Conservation (phyloP, 2,113 vertebrate genomes). For the Rana temporaria region DNA sequence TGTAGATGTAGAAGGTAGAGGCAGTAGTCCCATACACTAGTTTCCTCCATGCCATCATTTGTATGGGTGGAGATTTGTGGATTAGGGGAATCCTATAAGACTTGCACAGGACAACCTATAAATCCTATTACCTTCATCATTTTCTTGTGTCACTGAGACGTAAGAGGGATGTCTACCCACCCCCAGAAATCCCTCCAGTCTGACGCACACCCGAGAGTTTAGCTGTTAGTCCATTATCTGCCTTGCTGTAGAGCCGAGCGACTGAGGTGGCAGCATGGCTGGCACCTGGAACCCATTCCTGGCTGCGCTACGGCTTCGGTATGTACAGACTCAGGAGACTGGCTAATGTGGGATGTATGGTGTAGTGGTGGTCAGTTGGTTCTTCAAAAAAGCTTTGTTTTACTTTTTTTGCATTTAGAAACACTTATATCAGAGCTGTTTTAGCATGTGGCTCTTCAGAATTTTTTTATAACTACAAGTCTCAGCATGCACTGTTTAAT, state of each 20-base stretch:
- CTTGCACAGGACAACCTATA: constrained; percentile 41
- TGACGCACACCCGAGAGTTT: constrained; percentile 35
- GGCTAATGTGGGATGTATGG: no score
- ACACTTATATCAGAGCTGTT: no score
- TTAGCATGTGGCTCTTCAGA: no score
- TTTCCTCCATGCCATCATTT: neutral
- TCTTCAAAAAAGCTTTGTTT: no score
- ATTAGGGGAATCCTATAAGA: constrained; percentile 53
- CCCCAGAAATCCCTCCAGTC: constrained; percentile 25
- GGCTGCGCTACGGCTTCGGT: neutral
- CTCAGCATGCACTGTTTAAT: no score
- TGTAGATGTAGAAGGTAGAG: neutral
- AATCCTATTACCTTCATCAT: constrained; percentile 46
- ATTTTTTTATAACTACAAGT: no score
- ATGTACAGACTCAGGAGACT: no score
- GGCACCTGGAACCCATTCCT: neutral
- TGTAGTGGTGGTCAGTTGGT: no score
- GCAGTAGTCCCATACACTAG: neutral
- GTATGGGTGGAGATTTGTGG: neutral
- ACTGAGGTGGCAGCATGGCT: neutral
- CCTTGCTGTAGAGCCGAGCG: neutral
- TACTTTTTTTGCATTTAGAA: no score
- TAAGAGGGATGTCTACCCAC: constrained; percentile 31
- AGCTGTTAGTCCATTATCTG: neutral
- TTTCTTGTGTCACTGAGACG: constrained; percentile 50